Evolutionary conservation across 2,888 invertebrate genomes (phyloP).

Genomic region (Brachypalpus laphriformis): DNA sequence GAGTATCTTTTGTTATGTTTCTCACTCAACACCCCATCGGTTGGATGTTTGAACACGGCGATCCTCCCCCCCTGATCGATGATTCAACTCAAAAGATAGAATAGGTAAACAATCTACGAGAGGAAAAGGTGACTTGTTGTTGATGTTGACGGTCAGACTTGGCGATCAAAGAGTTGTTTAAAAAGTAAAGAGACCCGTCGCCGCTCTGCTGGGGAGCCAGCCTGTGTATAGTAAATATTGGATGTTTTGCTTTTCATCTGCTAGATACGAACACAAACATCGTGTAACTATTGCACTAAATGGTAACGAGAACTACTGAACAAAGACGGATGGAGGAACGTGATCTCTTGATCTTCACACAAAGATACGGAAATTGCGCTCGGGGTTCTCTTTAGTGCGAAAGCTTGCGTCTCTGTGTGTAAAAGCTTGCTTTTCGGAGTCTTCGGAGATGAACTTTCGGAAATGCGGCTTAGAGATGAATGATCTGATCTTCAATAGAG

Average conservation of each 20-base stretch:
- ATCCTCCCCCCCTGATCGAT: not conserved
- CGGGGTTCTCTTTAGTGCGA: constrained; percentile 8
- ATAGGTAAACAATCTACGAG: constrained; percentile 57
- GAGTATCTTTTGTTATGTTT: constrained; percentile 57
- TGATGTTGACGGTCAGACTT: constrained; percentile 51
- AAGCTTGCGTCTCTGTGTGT: constrained; percentile 10
- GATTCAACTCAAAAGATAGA: constrained; percentile 43
- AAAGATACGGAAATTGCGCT: not conserved
- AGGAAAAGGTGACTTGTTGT: constrained; percentile 62
- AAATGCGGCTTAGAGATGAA: not conserved
- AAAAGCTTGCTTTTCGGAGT: constrained; percentile 26
- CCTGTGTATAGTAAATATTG: constrained; percentile 24
- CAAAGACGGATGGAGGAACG: not conserved
- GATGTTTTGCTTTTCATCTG: constrained; percentile 19
- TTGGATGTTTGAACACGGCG: constrained; percentile 65
- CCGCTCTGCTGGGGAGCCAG: constrained; percentile 19
- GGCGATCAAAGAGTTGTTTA: constrained; percentile 64
- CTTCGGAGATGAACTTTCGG: constrained; percentile 6
- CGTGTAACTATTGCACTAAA: not conserved
- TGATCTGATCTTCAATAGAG: not conserved
- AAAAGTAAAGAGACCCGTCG: constrained; percentile 47
- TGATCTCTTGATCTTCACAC: constrained; percentile 27
- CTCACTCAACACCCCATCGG: constrained; percentile 65
- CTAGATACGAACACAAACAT: not conserved
- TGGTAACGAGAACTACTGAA: too few relatives aligned